Conservation (phyloP, 1,140 invertebrate genomes). For the Platyura marginata region DNA sequence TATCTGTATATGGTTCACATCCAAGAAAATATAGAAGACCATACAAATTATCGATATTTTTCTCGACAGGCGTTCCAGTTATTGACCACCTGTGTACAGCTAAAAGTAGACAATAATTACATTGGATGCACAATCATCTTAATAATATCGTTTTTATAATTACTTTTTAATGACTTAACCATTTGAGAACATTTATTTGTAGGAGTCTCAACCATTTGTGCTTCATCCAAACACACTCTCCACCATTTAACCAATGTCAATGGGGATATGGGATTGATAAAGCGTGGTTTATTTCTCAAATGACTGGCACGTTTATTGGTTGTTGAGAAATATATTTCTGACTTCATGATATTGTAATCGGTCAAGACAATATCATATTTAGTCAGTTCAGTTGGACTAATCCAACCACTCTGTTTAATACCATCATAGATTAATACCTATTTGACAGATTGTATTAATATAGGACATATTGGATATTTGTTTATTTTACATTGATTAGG, state of each 20-base stretch:
- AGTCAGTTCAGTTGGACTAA: conserved; percentile 43
- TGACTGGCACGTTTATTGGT: conserved; percentile 12
- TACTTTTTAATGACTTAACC: conserved; percentile 44
- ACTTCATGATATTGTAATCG: conserved; percentile 43
- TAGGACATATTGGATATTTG: background rate
- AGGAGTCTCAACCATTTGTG: conserved; percentile 56
- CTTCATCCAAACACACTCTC: conserved; percentile 65
- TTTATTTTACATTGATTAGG: background rate
- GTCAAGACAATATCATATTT: conserved; percentile 57
- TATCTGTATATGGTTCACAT: conserved; percentile 34
- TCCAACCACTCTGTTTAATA: conserved; percentile 32
- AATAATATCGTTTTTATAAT: no score
- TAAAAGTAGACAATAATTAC: no score
- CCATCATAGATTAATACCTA: conserved; percentile 35
- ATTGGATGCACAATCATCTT: no score
- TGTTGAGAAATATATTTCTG: conserved; percentile 32
- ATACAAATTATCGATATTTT: conserved; percentile 39
- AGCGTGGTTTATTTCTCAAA: conserved; percentile 11
- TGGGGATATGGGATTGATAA: conserved; percentile 31
- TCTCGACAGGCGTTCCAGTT: conserved; percentile 57
- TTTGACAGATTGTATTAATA: conserved; percentile 1
- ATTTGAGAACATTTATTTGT: conserved; percentile 24
- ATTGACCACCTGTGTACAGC: conserved; percentile 56
- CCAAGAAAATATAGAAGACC: conserved; percentile 51
- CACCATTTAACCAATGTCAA: conserved; percentile 52